Conservation (phyloP, 2,797 vertebrate genomes). For the Pangasius sanitwongsei region DNA sequence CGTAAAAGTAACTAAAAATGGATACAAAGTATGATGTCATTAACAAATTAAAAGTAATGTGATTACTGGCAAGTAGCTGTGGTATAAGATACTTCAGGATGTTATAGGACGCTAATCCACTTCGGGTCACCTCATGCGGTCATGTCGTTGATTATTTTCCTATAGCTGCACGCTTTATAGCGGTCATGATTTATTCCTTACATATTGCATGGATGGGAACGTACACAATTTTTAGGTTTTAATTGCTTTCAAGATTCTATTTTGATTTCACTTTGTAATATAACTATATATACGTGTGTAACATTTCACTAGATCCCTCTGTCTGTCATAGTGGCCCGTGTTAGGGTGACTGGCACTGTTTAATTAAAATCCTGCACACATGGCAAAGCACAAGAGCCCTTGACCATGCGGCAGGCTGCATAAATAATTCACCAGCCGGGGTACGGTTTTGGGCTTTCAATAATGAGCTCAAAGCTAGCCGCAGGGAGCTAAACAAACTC, state of each 20-base stretch:
- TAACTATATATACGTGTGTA: slow-evolving; percentile 21
- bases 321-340: slow-evolving; percentile 67
- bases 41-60: neutral
- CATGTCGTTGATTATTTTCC: neutral
- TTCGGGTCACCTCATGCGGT: neutral
- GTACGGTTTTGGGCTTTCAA: slow-evolving; percentile 68
- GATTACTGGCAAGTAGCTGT: neutral
- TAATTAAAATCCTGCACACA: slow-evolving; percentile 71
- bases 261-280: neutral
- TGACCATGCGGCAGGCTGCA: slow-evolving; percentile 59
- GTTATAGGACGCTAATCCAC: neutral
- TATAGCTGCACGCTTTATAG: neutral
- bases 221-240: neutral
- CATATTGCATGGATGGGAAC: neutral
- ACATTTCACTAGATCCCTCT: slow-evolving; percentile 39
- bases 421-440: slow-evolving; percentile 73
- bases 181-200: neutral
- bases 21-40: neutral
- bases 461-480: slow-evolving; percentile 71
- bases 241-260: neutral
- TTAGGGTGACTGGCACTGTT: slow-evolving; percentile 65
- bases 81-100: neutral
- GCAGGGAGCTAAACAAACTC: slow-evolving; percentile 60
- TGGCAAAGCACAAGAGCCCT: slow-evolving; percentile 62
- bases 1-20: neutral